phyloP scores from a whole-genome alignment of 64 coral and sea anemone genomes.

The Pachyseris speciosa region DNA sequence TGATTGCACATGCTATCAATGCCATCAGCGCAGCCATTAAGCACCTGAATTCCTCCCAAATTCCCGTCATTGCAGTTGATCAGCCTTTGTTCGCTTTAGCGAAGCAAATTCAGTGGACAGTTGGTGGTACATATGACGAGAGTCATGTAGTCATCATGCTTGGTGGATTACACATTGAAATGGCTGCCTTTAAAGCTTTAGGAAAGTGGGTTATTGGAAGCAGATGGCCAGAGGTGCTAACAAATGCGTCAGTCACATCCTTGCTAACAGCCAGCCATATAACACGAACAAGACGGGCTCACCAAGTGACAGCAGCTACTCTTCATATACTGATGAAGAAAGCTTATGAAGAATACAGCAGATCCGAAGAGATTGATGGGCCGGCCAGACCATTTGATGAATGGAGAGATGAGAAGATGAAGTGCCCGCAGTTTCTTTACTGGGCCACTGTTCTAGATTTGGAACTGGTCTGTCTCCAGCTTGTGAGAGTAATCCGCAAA shows the following conservation, averaged over 20 bases:
- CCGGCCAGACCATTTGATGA: neutral
- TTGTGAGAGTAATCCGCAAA: slow-evolving; percentile 37
- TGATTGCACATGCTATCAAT: slow-evolving; percentile 46
- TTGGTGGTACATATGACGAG: slow-evolving; percentile 19
- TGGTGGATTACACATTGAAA: slow-evolving; percentile 51
- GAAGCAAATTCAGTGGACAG: slow-evolving; percentile 55
- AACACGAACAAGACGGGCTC: slow-evolving; percentile 36
- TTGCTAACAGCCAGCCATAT: slow-evolving; percentile 32
- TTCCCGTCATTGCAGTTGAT: slow-evolving; percentile 29
- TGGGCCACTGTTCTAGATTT: slow-evolving; percentile 52
- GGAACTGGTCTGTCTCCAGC: slow-evolving; percentile 35
- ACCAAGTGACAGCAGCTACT: slow-evolving; percentile 63
- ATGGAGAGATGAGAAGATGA: slow-evolving; percentile 23
- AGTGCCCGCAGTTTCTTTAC: slow-evolving; percentile 45
- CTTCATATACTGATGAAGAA: slow-evolving; percentile 57
- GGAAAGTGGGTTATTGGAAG: slow-evolving; percentile 44
- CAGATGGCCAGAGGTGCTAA: slow-evolving; percentile 15
- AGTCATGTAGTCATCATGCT: slow-evolving; percentile 39
- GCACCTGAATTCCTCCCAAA: slow-evolving; percentile 47
- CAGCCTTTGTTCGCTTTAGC: slow-evolving; percentile 60
- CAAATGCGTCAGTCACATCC: slow-evolving; percentile 1
- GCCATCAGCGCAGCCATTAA: slow-evolving; percentile 30
- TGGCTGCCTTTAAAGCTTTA: slow-evolving; percentile 49
- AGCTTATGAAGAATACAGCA: slow-evolving; percentile 18
- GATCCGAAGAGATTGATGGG: neutral